Evolutionary conservation across 1,140 invertebrate species (phyloP).

Genomic region (Phocides pigmalion): DNA sequence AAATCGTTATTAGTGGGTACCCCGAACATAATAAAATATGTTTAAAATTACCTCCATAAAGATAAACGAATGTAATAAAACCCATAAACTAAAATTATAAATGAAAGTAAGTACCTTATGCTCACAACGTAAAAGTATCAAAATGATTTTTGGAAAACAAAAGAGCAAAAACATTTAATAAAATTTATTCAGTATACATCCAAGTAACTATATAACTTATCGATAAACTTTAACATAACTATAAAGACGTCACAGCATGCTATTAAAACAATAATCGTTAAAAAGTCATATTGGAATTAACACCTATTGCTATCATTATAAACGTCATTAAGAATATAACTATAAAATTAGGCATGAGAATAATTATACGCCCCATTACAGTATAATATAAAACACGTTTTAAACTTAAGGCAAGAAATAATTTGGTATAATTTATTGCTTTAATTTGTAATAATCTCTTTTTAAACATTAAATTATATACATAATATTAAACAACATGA

Average conservation of each 20-base stretch:
- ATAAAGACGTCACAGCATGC: constrained; percentile 8
- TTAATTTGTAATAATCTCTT: constrained; percentile 1
- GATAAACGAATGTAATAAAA: too few species aligned
- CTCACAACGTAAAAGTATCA: too few species aligned
- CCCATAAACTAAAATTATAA: too few species aligned
- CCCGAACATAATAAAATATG: too few species aligned
- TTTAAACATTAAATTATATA: not conserved
- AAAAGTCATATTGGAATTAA: constrained; percentile 7
- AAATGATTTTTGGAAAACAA: not conserved
- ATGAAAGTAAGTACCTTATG: too few species aligned
- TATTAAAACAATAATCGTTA: constrained; percentile 11
- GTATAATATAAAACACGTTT: constrained; percentile 6
- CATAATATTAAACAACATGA: not conserved
- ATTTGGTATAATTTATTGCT: constrained; percentile 15
- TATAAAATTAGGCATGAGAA: not conserved
- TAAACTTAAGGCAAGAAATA: constrained; percentile 6
- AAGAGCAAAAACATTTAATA: not conserved
- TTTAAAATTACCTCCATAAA: too few species aligned
- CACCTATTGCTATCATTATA: not conserved
- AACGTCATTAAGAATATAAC: constrained; percentile 1
- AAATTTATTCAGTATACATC: constrained; percentile 3
- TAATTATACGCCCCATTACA: not conserved
- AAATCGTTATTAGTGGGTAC: too few species aligned
- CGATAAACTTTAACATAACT: not conserved
- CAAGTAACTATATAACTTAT: too few species aligned